A percentile compares a stretch with the other conserved stretches of the same genome.
phyloP scores from a whole-genome alignment of 2,113 vertebrate species.

The Glareola pratincola region DNA sequence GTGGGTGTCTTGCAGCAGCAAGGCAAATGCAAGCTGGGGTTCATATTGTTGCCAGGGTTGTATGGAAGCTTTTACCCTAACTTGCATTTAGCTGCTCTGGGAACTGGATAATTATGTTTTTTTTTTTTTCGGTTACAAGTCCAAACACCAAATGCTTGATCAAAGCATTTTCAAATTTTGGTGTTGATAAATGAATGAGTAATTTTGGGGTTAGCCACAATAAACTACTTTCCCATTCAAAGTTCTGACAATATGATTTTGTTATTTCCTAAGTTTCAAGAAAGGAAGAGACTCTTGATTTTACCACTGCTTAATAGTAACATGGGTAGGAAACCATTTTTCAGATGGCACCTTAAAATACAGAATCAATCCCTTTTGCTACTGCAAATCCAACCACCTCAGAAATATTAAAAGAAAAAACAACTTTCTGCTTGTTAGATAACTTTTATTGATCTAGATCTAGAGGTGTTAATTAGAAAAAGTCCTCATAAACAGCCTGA shows the following conservation, averaged over 20 bases:
- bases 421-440: neutral
- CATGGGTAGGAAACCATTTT: neutral
- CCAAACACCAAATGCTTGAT: neutral
- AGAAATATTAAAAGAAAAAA: neutral
- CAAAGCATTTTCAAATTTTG: neutral
- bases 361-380: neutral
- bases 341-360: neutral
- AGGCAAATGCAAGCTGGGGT: neutral
- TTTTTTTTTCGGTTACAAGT: neutral
- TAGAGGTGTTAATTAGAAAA: neutral
- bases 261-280: neutral
- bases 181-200: neutral
- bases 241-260: neutral
- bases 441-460: neutral
- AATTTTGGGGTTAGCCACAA: neutral
- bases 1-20: neutral
- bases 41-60: neutral
- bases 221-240: neutral
- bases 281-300: neutral
- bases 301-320: neutral
- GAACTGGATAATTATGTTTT: neutral
- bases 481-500: slow-evolving; percentile 24
- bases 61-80: neutral
- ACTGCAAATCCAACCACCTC: neutral
- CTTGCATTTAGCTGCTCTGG: neutral